phyloP scores from a whole-genome alignment of 2,113 vertebrate genomes.

The Tetrao urogallus region DNA sequence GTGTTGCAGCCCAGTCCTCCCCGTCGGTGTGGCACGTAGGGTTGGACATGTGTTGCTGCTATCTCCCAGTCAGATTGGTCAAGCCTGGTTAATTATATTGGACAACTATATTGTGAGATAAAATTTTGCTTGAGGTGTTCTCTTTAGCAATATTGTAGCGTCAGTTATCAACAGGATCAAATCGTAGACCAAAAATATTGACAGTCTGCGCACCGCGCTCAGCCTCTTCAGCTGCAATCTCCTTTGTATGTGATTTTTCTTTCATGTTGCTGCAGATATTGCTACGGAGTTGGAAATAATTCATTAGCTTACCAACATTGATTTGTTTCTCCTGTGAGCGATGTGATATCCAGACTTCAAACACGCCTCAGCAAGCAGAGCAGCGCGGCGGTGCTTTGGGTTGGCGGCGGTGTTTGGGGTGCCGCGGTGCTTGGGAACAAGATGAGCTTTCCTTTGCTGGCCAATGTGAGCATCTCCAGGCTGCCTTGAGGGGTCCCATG shows the following conservation, averaged over 20 bases:
- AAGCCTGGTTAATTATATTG: conserved; percentile 49
- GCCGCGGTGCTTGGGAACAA: not conserved
- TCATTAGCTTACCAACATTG: conserved; percentile 78
- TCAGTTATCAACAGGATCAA: conserved; percentile 37
- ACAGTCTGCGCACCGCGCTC: not conserved
- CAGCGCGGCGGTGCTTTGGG: not conserved
- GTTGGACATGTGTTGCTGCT: not conserved
- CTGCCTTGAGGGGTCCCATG: not conserved
- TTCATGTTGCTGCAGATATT: conserved; percentile 79
- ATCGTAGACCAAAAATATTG: conserved; percentile 41
- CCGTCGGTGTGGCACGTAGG: not conserved
- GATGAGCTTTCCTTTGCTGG: not conserved
- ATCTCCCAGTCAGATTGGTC: not conserved
- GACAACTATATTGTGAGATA: conserved; percentile 21
- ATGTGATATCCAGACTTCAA: conserved; percentile 65
- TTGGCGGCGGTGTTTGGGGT: not conserved
- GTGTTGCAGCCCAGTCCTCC: not conserved
- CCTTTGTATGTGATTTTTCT: conserved; percentile 75
- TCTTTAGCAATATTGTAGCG: conserved; percentile 12
- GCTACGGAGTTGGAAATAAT: conserved; percentile 81
- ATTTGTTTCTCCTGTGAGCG: conserved; percentile 71
- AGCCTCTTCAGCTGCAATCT: conserved; percentile 66
- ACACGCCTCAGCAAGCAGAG: not conserved
- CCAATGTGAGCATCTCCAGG: not conserved
- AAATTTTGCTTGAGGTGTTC: conserved; percentile 48